Percentiles rank a stretch among this genome's conserved stretches.
These are phyloP conservation scores for Eupeodes latifasciatus DNA, from an alignment of 2,888 invertebrate species.

Conservation along the genomic window DNA sequence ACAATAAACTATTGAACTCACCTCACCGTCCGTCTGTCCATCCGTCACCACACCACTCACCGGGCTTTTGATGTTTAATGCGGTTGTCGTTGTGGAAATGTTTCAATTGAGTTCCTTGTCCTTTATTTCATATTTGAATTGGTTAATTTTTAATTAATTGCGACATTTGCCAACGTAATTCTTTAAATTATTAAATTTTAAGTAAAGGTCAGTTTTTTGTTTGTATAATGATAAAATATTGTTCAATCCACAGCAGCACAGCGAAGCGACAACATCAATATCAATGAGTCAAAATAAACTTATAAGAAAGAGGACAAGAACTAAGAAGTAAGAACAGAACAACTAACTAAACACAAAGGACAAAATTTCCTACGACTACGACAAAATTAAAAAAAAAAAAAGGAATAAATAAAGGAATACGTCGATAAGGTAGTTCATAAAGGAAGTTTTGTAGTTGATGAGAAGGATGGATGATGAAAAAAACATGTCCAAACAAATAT, in stretches of 20 bases:
- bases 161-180: no score
- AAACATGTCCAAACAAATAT: background rate
- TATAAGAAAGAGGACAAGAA: no score
- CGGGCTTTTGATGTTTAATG: background rate
- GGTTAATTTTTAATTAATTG: no score
- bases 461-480: background rate
- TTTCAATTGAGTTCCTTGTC: background rate
- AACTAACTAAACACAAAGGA: no score
- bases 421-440: conserved; percentile 43
- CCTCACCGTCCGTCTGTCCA: background rate
- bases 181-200: no score
- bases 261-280: background rate
- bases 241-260: background rate
- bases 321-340: no score
- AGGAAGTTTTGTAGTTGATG: background rate
- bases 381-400: background rate
- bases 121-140: background rate
- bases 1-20: background rate
- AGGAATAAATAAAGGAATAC: conserved; percentile 6
- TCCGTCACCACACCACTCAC: no score
- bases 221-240: background rate
- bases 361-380: no score
- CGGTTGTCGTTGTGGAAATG: background rate
- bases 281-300: no score
- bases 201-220: background rate